Evolutionary conservation across 2,797 vertebrate genomes (phyloP).

Genomic region (Brotula barbata): DNA sequence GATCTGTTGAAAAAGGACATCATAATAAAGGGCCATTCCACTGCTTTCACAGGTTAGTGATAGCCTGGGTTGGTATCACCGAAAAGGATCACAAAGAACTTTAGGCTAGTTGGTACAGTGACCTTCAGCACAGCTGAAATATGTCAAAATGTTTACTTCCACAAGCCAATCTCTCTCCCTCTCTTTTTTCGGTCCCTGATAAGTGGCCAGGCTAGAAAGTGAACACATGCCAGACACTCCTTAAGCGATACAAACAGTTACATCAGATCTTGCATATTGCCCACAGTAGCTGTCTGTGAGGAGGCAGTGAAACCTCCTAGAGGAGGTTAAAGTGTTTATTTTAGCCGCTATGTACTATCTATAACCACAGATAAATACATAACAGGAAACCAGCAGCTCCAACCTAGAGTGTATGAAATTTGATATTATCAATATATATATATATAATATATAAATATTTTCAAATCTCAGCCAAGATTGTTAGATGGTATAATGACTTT

Average conservation of each 20-base stretch:
- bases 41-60: background rate
- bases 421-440: conserved; percentile 20
- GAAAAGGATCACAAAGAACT: background rate
- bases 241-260: background rate
- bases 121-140: conserved; percentile 1
- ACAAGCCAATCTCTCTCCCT: background rate
- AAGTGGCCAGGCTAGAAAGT: background rate
- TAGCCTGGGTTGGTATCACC: background rate
- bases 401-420: conserved; percentile 31
- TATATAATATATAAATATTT: conserved; percentile 26
- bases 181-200: background rate
- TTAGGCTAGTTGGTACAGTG: background rate
- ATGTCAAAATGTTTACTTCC: conserved; percentile 4
- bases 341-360: conserved; percentile 21
- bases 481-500: conserved; percentile 22
- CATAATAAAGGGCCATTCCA: background rate
- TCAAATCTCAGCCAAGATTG: conserved; percentile 15
- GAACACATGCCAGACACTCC: background rate
- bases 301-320: conserved; percentile 28
- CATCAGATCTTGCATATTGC: conserved; percentile 9
- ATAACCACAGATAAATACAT: conserved; percentile 23
- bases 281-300: conserved; percentile 8
- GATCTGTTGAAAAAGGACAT: background rate
- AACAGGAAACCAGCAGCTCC: conserved; percentile 40
- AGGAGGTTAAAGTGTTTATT: conserved; percentile 27